Evolutionary conservation across 2,113 vertebrate genomes (phyloP).

Genomic region (Phyllostomus discolor): DNA sequence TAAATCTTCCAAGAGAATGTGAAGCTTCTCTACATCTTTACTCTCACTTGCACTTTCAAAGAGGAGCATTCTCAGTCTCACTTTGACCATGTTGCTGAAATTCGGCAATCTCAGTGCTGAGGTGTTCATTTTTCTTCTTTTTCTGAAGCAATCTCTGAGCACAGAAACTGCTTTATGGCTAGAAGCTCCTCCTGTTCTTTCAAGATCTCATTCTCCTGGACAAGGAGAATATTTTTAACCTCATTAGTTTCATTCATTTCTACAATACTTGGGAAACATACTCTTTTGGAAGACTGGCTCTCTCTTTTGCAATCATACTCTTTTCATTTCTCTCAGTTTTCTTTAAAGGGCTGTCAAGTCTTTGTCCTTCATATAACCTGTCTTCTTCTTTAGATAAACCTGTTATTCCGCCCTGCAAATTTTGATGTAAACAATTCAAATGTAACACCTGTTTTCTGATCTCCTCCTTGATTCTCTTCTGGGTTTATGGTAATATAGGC

Average conservation of each 20-base stretch:
- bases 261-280: background rate
- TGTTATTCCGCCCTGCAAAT: constrained; percentile 97
- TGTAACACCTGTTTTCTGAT: constrained; percentile 98
- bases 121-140: constrained; percentile 97
- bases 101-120: constrained; percentile 94
- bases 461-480: constrained; percentile 96
- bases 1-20: constrained; percentile 95
- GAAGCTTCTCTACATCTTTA: constrained; percentile 97
- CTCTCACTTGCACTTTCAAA: constrained; percentile 95
- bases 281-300: background rate
- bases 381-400: constrained; percentile 99
- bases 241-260: background rate
- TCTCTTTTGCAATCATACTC: constrained; percentile 71
- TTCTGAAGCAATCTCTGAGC: constrained; percentile 94
- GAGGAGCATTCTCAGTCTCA: constrained; percentile 98
- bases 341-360: constrained; percentile 98
- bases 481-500: constrained; percentile 94
- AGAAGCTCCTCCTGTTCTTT: constrained; percentile 98
- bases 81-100: constrained; percentile 95
- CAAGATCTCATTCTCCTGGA: constrained; percentile 96
- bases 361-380: constrained; percentile 97
- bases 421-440: constrained; percentile 96
- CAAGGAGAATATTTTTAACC: background rate
- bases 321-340: constrained; percentile 95
- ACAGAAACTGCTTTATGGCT: constrained; percentile 95